phyloP scores from a whole-genome alignment of 2,888 invertebrate species.

The Serrognathus titanus region DNA sequence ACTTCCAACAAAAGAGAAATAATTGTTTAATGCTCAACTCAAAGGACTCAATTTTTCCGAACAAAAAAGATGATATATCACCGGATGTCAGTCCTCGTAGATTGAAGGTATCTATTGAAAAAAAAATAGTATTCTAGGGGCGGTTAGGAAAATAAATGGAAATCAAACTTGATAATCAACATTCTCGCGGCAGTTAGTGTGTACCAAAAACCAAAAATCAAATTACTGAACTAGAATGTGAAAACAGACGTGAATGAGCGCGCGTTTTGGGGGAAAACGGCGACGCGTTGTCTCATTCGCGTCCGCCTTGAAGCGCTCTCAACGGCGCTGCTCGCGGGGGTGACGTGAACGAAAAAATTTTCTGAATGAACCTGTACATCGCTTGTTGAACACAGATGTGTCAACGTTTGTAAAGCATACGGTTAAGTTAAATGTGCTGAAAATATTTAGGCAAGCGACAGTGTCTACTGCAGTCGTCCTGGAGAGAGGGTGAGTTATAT shows the following conservation, averaged over 20 bases:
- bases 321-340: neutral
- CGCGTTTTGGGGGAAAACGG: neutral
- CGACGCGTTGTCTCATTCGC: neutral
- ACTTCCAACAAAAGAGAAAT: neutral
- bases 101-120: neutral
- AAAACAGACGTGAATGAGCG: neutral
- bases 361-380: neutral
- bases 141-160: no score
- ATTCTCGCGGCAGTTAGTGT: neutral
- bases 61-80: constrained; percentile 6
- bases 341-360: constrained; percentile 1
- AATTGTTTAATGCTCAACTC: constrained; percentile 4
- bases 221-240: constrained; percentile 1
- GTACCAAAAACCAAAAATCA: constrained; percentile 1
- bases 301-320: neutral
- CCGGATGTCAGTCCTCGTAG: neutral
- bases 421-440: constrained; percentile 45
- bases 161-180: no score
- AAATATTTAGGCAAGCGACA: constrained; percentile 45
- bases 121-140: no score
- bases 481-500: constrained; percentile 6
- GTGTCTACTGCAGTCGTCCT: constrained; percentile 39
- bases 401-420: constrained; percentile 40
- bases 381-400: constrained; percentile 44
- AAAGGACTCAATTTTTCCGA: constrained; percentile 3